Conservation (phyloP, 2,888 invertebrate genomes). For the Liodrosophila aerea region DNA sequence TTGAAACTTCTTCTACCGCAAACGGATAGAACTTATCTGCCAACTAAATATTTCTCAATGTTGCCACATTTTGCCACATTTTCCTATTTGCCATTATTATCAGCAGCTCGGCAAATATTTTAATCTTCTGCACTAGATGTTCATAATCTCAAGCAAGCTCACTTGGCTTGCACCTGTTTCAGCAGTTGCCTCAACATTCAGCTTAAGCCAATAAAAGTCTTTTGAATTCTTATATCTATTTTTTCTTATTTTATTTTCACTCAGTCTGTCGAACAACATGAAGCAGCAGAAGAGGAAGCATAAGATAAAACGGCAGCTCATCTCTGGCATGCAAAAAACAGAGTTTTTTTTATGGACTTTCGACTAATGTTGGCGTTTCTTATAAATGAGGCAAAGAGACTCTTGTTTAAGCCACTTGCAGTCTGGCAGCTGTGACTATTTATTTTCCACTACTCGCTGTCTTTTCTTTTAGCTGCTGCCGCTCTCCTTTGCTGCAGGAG, state of each 20-base stretch:
- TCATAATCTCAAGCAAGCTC: too few relatives aligned
- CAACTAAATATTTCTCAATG: too few relatives aligned
- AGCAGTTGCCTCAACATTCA: background rate
- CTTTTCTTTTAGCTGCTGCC: constrained; percentile 13
- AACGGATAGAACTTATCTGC: too few relatives aligned
- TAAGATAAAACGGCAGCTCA: constrained; percentile 6
- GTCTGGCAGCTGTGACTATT: constrained; percentile 33
- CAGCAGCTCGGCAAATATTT: too few relatives aligned
- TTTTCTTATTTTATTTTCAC: constrained; percentile 18
- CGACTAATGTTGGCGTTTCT: constrained; percentile 51
- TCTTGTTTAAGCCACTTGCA: constrained; percentile 53
- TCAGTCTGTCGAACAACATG: constrained; percentile 4
- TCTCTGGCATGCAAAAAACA: constrained; percentile 17
- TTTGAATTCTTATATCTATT: constrained; percentile 37
- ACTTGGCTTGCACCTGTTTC: too few relatives aligned
- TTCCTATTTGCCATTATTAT: too few relatives aligned
- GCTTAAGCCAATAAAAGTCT: constrained; percentile 64
- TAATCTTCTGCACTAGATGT: too few relatives aligned
- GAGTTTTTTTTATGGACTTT: constrained; percentile 39
- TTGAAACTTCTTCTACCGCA: too few relatives aligned
- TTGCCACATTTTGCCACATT: too few relatives aligned
- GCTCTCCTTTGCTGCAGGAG: background rate
- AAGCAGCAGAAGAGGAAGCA: too few relatives aligned
- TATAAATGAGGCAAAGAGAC: constrained; percentile 23
- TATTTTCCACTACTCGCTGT: constrained; percentile 6